A percentile compares a stretch with the other conserved stretches of the same genome.
These are phyloP conservation scores for Corynorhinus townsendii DNA, from an alignment of 2,113 vertebrate genomes.

Conservation along the genomic window DNA sequence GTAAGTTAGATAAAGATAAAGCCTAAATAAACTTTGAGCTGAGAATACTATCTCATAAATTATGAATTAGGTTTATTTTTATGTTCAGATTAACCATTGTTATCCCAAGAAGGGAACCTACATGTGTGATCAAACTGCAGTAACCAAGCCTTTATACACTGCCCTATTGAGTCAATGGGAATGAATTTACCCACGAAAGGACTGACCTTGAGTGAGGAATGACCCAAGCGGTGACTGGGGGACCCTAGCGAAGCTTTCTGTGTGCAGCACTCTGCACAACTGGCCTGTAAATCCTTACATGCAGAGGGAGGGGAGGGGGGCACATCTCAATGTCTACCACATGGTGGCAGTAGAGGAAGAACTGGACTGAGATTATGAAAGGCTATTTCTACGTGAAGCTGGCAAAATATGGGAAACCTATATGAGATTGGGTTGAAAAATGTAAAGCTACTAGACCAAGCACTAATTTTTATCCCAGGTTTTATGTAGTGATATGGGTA, in stretches of 20 bases:
- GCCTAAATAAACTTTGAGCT: not conserved
- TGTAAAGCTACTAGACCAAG: not conserved
- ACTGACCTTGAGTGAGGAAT: not conserved
- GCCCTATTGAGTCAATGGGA: not conserved
- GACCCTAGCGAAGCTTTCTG: not conserved
- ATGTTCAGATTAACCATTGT: not conserved
- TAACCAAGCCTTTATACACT: not conserved
- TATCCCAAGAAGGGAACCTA: not conserved
- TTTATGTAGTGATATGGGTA: not conserved
- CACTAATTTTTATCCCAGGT: not conserved
- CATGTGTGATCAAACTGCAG: not conserved
- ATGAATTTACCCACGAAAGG: not conserved
- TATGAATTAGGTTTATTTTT: not conserved
- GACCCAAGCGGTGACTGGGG: not conserved
- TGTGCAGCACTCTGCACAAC: accelerated
- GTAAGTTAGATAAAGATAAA: not conserved
- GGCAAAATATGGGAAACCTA: not conserved
- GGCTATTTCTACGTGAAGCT: not conserved
- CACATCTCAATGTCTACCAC: not conserved
- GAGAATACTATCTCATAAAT: not conserved
- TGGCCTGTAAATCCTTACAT: not conserved
- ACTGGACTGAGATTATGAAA: not conserved
- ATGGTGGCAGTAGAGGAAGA: not conserved
- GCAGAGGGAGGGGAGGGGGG: not conserved
- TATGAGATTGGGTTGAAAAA: not conserved